phyloP scores from a whole-genome alignment of 1,140 invertebrate species.

The Leptestheria dahalacensis region DNA sequence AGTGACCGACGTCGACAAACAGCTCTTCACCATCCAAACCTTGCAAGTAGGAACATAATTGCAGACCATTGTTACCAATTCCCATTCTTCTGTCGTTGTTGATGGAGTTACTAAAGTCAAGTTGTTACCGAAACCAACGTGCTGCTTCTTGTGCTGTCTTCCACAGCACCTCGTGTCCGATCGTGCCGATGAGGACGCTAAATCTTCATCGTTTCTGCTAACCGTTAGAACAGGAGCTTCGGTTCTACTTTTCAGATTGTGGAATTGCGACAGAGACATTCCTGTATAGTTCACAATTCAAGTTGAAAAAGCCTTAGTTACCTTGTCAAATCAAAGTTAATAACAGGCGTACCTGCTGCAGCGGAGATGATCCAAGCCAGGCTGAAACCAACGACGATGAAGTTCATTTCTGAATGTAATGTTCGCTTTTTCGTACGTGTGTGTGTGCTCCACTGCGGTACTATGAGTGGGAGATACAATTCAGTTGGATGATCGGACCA shows the following conservation, averaged over 20 bases:
- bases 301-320: no score
- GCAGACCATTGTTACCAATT: no score
- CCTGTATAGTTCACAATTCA: no score
- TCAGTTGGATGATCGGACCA: neutral
- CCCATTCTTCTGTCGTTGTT: no score
- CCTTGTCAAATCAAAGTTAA: no score
- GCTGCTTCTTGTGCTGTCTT: neutral
- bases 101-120: no score
- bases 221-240: neutral
- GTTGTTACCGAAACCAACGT: neutral
- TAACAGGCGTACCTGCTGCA: neutral
- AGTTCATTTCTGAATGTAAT: no score
- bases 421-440: no score
- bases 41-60: neutral
- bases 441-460: no score
- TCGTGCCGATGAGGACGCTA: neutral
- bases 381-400: neutral
- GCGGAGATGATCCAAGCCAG: neutral
- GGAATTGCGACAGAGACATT: neutral
- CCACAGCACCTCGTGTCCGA: neutral
- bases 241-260: neutral
- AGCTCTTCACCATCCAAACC: slow-evolving; percentile 14
- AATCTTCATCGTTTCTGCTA: neutral
- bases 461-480: no score
- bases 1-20: slow-evolving; percentile 15